These are phyloP conservation scores for Microplitis demolitor DNA, from an alignment of 1,140 invertebrate species.

Conservation along the genomic window DNA sequence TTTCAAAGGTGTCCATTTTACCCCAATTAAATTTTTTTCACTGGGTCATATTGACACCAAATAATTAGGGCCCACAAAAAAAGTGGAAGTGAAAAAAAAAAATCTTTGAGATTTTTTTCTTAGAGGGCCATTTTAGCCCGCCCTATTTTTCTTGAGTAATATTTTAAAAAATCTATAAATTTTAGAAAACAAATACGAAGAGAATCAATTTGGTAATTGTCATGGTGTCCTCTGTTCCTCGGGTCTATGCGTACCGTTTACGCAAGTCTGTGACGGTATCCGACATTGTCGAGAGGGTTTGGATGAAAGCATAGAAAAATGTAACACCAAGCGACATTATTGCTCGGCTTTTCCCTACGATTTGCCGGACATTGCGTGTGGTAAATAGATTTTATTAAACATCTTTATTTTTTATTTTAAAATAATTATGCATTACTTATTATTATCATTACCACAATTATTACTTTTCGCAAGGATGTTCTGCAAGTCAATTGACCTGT, in stretches of 20 bases:
- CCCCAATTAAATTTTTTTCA: too few species aligned
- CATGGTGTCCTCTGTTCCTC: conserved; percentile 69
- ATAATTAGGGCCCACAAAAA: too few species aligned
- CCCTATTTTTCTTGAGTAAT: neutral
- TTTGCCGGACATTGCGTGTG: neutral
- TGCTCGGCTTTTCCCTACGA: conserved; percentile 13
- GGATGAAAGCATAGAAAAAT: conserved; percentile 67
- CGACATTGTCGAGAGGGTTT: conserved; percentile 71
- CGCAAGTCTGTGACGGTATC: conserved; percentile 72
- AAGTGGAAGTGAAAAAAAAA: too few species aligned
- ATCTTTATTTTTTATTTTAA: too few species aligned
- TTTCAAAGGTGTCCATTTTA: too few species aligned
- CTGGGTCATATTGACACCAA: too few species aligned
- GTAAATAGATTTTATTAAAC: neutral
- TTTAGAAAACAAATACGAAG: neutral
- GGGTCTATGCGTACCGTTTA: conserved; percentile 70
- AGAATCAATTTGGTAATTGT: conserved; percentile 52
- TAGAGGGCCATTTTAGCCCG: too few species aligned
- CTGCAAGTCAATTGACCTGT: conserved; percentile 68
- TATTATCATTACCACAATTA: too few species aligned
- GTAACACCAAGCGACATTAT: conserved; percentile 43
- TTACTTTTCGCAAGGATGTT: conserved; percentile 64
- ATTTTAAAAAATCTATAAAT: neutral
- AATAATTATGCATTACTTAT: neutral
- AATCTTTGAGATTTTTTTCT: too few species aligned